Conservation (phyloP, 2,797 vertebrate species). For the Sebastolobus altivelis region DNA sequence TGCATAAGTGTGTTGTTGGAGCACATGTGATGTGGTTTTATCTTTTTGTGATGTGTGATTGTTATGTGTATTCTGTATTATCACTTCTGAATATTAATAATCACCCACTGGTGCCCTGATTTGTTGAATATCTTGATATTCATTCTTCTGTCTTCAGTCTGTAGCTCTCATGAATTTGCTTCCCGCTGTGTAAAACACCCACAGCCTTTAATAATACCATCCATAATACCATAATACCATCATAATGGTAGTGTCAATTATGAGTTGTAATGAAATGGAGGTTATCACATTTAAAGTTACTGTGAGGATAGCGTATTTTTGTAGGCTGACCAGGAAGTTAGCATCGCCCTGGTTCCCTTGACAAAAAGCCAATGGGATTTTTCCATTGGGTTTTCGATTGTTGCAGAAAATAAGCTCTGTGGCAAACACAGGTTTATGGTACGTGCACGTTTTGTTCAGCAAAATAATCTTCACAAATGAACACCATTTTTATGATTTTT, state of each 20-base stretch:
- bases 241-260: not conserved
- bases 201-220: not conserved
- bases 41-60: not conserved
- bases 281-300: not conserved
- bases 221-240: not conserved
- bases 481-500: not conserved
- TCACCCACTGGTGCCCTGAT: not conserved
- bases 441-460: not conserved
- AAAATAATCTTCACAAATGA: not conserved
- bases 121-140: not conserved
- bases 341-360: not conserved
- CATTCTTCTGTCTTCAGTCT: not conserved
- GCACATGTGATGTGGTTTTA: not conserved
- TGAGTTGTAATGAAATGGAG: constrained; percentile 21
- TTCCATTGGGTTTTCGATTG: not conserved
- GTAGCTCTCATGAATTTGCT: not conserved
- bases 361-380: not conserved
- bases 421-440: not conserved
- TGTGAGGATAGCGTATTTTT: not conserved
- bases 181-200: not conserved
- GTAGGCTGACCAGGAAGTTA: not conserved
- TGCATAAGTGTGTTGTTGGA: not conserved
- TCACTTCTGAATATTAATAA: not conserved
- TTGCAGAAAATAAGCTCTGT: not conserved
- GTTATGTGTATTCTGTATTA: not conserved